Conservation (phyloP, 2,113 vertebrate genomes). For the Plectropomus leopardus region DNA sequence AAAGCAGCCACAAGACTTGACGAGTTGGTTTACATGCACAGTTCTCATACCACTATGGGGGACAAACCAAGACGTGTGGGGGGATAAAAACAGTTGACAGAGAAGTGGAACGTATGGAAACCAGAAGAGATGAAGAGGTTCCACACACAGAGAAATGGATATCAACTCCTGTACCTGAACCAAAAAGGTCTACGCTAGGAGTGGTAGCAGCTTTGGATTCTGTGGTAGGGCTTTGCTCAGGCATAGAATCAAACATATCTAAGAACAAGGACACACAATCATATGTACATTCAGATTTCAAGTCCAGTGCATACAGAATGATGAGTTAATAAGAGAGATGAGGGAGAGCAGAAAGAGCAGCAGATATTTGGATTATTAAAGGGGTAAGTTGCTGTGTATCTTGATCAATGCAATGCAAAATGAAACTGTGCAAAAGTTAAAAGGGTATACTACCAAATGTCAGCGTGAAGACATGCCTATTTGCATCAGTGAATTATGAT, state of each 20-base stretch:
- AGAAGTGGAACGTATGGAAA: slow-evolving; percentile 72
- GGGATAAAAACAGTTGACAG: slow-evolving; percentile 65
- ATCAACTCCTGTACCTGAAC: slow-evolving; percentile 92
- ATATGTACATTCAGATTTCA: slow-evolving; percentile 78
- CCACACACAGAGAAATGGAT: slow-evolving; percentile 79
- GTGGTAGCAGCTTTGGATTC: slow-evolving; percentile 95
- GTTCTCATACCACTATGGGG: slow-evolving; percentile 79
- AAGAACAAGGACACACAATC: slow-evolving; percentile 94
- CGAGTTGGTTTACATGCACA: slow-evolving; percentile 81
- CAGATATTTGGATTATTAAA: slow-evolving; percentile 52
- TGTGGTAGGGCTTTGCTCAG: slow-evolving; percentile 91
- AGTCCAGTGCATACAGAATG: slow-evolving; percentile 74
- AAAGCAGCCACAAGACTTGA: slow-evolving; percentile 70
- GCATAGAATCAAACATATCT: slow-evolving; percentile 99
- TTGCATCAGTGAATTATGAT: background rate
- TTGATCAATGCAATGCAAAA: slow-evolving; percentile 65
- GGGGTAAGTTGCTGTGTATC: slow-evolving; percentile 34
- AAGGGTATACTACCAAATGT: slow-evolving; percentile 54
- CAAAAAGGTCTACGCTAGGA: slow-evolving; percentile 99
- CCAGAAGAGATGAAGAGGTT: slow-evolving; percentile 77
- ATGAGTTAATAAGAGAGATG: slow-evolving; percentile 71
- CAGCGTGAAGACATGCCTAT: background rate
- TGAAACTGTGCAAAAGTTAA: slow-evolving; percentile 57
- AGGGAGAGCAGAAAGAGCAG: slow-evolving; percentile 62
- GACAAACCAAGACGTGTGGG: slow-evolving; percentile 76